A percentile compares a stretch with the other conserved stretches of the same genome.
Conservation (phyloP, 2,888 invertebrate species). For the Zonitis immaculata region DNA sequence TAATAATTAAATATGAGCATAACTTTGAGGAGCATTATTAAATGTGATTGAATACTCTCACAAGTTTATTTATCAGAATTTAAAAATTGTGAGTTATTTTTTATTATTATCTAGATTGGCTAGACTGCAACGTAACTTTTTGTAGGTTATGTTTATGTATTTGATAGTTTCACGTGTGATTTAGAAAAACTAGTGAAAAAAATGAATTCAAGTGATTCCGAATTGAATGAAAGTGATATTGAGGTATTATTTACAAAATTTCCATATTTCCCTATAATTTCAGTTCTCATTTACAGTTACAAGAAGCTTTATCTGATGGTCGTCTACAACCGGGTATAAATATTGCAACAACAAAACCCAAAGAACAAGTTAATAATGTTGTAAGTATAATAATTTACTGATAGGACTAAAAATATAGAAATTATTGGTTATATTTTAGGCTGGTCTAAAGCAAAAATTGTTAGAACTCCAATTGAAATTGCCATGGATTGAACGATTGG, state of each 20-base stretch:
- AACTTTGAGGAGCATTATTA: too few species aligned
- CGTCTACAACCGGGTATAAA: conserved; percentile 83
- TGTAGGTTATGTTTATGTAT: neutral
- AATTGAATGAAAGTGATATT: conserved; percentile 37
- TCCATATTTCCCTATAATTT: conserved; percentile 9
- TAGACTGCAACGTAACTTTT: neutral
- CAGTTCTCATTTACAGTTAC: conserved; percentile 59
- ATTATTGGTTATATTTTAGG: conserved; percentile 42
- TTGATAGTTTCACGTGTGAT: neutral
- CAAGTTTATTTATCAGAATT: too few species aligned
- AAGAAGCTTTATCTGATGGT: conserved; percentile 84
- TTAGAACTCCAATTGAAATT: conserved; percentile 66
- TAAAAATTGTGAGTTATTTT: too few species aligned
- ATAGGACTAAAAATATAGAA: neutral
- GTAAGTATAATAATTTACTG: conserved; percentile 50
- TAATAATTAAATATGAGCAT: too few species aligned
- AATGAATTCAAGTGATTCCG: conserved; percentile 35
- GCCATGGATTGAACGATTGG: conserved; percentile 83
- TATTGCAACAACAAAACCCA: conserved; percentile 57
- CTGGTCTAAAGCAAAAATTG: conserved; percentile 64
- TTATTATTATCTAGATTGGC: neutral
- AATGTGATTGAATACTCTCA: too few species aligned
- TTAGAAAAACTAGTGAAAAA: too few species aligned
- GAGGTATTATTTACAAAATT: conserved; percentile 30
- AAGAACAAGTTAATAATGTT: conserved; percentile 65